A percentile compares a stretch with the other conserved stretches of the same genome.
These are phyloP conservation scores for Noctilio leporinus DNA, from an alignment of 2,113 vertebrate genomes.

Conservation along the genomic window DNA sequence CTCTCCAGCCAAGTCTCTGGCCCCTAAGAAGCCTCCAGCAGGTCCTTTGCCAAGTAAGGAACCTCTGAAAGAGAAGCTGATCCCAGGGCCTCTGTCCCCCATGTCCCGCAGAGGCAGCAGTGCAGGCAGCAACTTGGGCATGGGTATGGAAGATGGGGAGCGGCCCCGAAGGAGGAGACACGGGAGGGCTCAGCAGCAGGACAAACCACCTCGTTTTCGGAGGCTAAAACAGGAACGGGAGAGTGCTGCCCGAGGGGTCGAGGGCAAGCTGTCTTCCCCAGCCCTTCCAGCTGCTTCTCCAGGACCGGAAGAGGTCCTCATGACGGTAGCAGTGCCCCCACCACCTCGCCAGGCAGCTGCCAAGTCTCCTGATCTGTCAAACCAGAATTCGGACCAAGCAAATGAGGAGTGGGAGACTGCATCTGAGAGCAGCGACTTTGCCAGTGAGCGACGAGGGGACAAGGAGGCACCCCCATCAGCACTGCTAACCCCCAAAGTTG, in stretches of 20 bases:
- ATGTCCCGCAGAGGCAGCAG: conserved; percentile 27
- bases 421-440: conserved; percentile 93
- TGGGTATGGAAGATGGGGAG: conserved; percentile 79
- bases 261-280: conserved; percentile 52
- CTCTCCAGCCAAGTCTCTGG: conserved; percentile 70
- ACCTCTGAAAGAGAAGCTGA: conserved; percentile 63
- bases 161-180: conserved; percentile 86
- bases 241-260: conserved; percentile 79
- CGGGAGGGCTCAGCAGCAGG: conserved; percentile 90
- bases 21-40: conserved; percentile 71
- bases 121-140: conserved; percentile 1
- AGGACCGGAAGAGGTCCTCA: conserved; percentile 19
- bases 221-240: conserved; percentile 90
- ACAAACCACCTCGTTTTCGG: conserved; percentile 93
- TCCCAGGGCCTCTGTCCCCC: conserved; percentile 59
- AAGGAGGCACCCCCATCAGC: conserved; percentile 70
- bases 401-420: conserved; percentile 96
- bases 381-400: conserved; percentile 95
- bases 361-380: conserved; percentile 92
- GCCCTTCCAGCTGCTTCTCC: background rate
- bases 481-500: conserved; percentile 56
- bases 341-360: conserved; percentile 76
- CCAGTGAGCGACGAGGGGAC: conserved; percentile 85
- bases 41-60: conserved; percentile 78
- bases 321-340: background rate